phyloP scores from a whole-genome alignment of 2,113 vertebrate genomes.

The Nerophis lumbriciformis region DNA sequence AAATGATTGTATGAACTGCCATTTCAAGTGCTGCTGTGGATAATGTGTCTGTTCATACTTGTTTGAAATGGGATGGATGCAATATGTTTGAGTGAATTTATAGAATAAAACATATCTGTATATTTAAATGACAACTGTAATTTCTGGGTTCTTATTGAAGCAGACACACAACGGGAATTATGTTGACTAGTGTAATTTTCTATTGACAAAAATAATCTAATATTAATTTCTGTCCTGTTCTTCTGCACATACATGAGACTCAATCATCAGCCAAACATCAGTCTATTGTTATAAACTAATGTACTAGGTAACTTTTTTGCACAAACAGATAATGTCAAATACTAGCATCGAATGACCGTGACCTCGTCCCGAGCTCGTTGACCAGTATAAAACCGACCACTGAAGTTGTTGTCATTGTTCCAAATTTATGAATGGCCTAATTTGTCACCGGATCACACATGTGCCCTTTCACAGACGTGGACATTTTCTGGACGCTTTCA shows the following conservation, averaged over 20 bases:
- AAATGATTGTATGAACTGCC: neutral
- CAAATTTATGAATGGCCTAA: conserved; percentile 50
- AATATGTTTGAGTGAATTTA: neutral
- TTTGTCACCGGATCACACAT: conserved; percentile 54
- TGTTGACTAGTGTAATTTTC: too few species aligned
- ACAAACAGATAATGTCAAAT: neutral
- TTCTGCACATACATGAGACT: too few species aligned
- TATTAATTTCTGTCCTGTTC: neutral
- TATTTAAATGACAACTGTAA: neutral
- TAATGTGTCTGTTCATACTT: neutral
- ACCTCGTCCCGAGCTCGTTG: conserved; percentile 2
- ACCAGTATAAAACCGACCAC: conserved; percentile 16
- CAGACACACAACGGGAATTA: too few species aligned
- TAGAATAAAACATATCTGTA: neutral
- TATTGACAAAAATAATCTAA: neutral
- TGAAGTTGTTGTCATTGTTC: conserved; percentile 53
- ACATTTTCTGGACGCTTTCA: conserved; percentile 41
- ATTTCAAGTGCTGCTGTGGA: neutral
- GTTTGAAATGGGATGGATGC: neutral
- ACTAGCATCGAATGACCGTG: neutral
- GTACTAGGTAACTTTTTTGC: neutral
- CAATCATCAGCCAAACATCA: neutral
- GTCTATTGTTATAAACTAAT: neutral
- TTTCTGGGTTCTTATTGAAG: neutral
- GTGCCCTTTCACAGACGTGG: conserved; percentile 41